These are phyloP conservation scores for Morus bassanus DNA, from an alignment of 2,797 vertebrate genomes.

Conservation along the genomic window DNA sequence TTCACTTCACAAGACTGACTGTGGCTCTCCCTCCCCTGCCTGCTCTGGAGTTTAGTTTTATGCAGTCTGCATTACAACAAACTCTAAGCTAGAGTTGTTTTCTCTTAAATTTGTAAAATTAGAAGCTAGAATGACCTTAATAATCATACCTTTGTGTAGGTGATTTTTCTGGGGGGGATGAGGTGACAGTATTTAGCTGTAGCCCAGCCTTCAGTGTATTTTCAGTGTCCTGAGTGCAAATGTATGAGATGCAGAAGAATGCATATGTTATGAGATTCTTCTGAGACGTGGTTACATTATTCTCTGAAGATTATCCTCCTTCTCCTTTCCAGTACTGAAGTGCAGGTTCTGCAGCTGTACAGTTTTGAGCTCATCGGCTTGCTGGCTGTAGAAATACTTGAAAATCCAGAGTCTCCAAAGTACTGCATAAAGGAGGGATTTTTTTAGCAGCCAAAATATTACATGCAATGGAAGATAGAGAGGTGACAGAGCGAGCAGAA, in stretches of 20 bases:
- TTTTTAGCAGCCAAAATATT: background rate
- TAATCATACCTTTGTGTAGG: background rate
- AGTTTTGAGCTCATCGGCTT: background rate
- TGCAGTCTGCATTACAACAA: constrained; percentile 36
- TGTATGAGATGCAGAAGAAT: background rate
- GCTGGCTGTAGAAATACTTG: background rate
- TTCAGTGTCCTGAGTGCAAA: background rate
- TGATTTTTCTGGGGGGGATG: background rate
- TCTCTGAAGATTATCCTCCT: background rate
- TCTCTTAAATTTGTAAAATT: background rate
- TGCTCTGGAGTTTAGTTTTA: background rate
- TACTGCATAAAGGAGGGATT: background rate
- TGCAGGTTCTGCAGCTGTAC: background rate
- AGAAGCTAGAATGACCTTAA: background rate
- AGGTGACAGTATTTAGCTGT: background rate
- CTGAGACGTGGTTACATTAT: background rate
- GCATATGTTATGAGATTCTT: background rate
- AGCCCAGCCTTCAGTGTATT: background rate
- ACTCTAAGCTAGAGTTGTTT: background rate
- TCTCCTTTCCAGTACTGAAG: background rate
- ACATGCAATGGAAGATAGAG: background rate
- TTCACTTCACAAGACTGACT: constrained; percentile 19
- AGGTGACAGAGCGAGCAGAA: background rate
- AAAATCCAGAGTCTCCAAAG: background rate
- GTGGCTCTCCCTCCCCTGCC: background rate